phyloP scores from a whole-genome alignment of 2,113 vertebrate genomes.

The Cebidichthys violaceus region DNA sequence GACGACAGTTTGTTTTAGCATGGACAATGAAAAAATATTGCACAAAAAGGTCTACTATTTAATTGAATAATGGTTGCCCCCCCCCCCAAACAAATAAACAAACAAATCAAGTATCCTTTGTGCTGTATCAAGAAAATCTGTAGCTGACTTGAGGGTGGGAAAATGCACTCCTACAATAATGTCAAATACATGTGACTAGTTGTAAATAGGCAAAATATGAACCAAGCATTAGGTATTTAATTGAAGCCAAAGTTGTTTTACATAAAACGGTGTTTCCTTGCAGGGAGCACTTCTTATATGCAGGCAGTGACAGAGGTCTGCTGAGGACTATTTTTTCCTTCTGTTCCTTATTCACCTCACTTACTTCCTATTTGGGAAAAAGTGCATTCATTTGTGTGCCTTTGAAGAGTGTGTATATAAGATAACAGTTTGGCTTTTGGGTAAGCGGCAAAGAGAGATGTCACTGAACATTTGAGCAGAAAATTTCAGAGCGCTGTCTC shows the following conservation, averaged over 20 bases:
- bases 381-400: conserved; percentile 16
- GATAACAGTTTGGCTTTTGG: conserved; percentile 43
- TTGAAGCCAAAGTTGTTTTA: neutral
- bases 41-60: neutral
- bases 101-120: neutral
- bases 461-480: conserved; percentile 49
- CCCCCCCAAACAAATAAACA: neutral
- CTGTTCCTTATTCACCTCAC: conserved; percentile 24
- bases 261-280: neutral
- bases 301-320: neutral
- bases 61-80: neutral
- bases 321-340: neutral
- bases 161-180: neutral
- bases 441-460: conserved; percentile 44
- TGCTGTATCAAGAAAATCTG: neutral
- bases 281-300: neutral
- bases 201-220: neutral
- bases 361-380: conserved; percentile 4
- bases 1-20: neutral
- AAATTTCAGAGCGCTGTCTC: conserved; percentile 44
- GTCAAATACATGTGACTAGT: neutral
- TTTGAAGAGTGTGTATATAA: conserved; percentile 35
- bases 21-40: neutral
- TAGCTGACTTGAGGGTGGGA: neutral
- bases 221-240: neutral